These are phyloP conservation scores for Alcis repandata DNA, from an alignment of 2,888 invertebrate genomes.

Conservation along the genomic window DNA sequence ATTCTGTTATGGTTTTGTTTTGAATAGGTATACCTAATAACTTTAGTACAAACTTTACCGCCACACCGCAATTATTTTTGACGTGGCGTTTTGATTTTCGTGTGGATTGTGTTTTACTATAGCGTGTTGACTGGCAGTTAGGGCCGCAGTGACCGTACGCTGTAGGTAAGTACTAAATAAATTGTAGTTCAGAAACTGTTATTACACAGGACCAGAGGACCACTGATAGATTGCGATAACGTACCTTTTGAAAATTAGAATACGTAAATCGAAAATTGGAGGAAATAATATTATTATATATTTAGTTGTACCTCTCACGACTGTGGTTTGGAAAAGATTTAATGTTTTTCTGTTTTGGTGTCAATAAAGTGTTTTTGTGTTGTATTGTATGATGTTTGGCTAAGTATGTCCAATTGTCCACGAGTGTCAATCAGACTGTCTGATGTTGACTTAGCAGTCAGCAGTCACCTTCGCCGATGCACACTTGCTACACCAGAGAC, in stretches of 20 bases:
- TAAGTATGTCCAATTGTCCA: too few relatives aligned
- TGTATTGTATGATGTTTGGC: too few relatives aligned
- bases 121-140: slow-evolving; percentile 44
- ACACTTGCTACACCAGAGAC: background rate
- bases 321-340: too few relatives aligned
- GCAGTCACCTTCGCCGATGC: too few relatives aligned
- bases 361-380: too few relatives aligned
- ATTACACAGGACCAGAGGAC: background rate
- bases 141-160: slow-evolving; percentile 26
- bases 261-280: too few relatives aligned
- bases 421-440: too few relatives aligned
- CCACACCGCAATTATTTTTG: slow-evolving; percentile 10
- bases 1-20: background rate
- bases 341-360: too few relatives aligned
- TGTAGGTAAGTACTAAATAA: slow-evolving; percentile 23
- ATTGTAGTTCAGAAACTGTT: slow-evolving; percentile 36
- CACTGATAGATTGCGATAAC: background rate
- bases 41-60: background rate
- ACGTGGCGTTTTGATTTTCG: slow-evolving; percentile 29
- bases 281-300: too few relatives aligned
- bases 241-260: background rate
- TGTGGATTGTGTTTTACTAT: slow-evolving; percentile 36
- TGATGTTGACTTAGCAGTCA: too few relatives aligned
- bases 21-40: background rate
- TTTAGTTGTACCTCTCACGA: too few relatives aligned